Evolutionary conservation across 2,888 invertebrate genomes (phyloP), one percentile per base, ranked within the genome.

Genomic region (Tridacna crocea): DNA sequence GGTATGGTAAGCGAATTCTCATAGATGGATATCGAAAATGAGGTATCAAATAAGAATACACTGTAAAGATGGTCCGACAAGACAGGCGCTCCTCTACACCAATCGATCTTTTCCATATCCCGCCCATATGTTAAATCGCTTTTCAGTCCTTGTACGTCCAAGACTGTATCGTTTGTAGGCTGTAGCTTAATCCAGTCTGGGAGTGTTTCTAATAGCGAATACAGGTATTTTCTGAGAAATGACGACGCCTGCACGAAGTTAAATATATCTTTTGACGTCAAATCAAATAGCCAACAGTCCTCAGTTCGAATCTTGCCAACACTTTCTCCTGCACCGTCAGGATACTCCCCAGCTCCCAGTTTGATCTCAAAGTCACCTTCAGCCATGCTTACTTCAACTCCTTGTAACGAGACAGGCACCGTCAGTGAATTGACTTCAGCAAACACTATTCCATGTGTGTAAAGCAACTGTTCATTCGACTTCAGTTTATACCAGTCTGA

Each of bases 81-180:
- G n/a, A 85, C 80, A n/a, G 85, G 85, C 22, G 85, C 85, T 13
- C 82, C 85, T 24, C 48, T n/a, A 60, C 85, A 85, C 66, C 68
- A 65, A 8, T 13, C 48, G 4, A 73, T 58, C 8, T 22, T 24
- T 10, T 75, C 75, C 8, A 85, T 78, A 22, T 82, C 51, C 15
- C 27, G 48, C 8, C 82, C 82, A 61, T 79, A 80, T 19, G 76
- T 61, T 6, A 85, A 66, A 10, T 85, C 85, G 13, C 76, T 80
- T 22, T 61, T 80, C 47, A 85, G 24, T 36, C 77, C 80, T n/a
- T 79, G 76, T 15, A 85, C 68, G 13, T 75, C 74, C 6, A 85
- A 13, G 47, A 76, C 22, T 27, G 51, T 63, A n/a, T 51, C 60
- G 48, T 76, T 51, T 0, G 70, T 48, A 19, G 46, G 55, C 22